Conservation (phyloP, 2,113 vertebrate genomes). For the Callipepla californica region DNA sequence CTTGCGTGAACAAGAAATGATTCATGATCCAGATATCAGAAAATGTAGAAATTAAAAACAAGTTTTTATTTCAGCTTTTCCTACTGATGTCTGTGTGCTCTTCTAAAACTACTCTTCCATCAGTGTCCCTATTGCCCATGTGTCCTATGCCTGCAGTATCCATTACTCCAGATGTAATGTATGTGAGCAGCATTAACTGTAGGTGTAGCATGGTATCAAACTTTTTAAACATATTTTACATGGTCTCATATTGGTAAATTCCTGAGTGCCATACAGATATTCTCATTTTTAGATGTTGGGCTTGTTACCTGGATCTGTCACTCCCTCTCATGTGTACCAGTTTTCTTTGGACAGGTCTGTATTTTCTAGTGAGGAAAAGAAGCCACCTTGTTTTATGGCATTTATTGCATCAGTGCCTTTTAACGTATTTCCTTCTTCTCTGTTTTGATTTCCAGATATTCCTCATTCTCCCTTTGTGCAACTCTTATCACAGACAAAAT, state of each 20-base stretch:
- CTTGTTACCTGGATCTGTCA: background rate
- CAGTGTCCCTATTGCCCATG: rapidly evolving
- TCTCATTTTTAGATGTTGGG: background rate
- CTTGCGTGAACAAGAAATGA: background rate
- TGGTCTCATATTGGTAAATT: background rate
- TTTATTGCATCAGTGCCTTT: background rate
- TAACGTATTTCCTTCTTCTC: background rate
- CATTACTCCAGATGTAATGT: background rate
- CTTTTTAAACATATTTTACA: background rate
- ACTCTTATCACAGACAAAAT: background rate
- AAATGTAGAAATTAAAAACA: background rate
- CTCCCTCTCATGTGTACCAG: background rate
- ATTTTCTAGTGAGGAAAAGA: background rate
- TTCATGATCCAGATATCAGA: background rate
- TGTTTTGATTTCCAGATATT: background rate
- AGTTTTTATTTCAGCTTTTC: background rate
- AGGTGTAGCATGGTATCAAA: rapidly evolving
- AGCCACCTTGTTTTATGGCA: background rate
- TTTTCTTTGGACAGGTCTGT: background rate
- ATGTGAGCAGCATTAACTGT: rapidly evolving
- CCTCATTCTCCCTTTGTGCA: background rate
- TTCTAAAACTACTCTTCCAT: background rate
- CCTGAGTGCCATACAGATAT: background rate
- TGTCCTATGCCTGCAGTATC: rapidly evolving
- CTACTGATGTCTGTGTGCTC: background rate